A percentile compares a stretch with the other conserved stretches of the same genome.
Evolutionary conservation across 2,888 invertebrate genomes (phyloP).

Genomic region (Orgyia antiqua): DNA sequence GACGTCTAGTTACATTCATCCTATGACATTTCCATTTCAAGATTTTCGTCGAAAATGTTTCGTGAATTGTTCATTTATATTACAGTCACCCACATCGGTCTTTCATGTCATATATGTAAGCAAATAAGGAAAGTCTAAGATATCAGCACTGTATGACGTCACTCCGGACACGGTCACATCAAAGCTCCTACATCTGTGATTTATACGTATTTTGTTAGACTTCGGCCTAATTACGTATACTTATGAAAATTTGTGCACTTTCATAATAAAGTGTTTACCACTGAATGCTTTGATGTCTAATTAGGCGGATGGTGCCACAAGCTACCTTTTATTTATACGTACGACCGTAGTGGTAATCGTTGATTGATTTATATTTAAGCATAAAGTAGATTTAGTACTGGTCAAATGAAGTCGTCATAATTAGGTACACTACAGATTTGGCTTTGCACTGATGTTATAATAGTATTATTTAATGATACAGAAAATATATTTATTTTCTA

Average conservation of each 20-base stretch:
- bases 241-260: conserved; percentile 62
- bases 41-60: too few relatives aligned
- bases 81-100: too few relatives aligned
- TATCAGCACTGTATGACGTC: conserved; percentile 62
- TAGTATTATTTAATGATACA: too few relatives aligned
- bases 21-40: too few relatives aligned
- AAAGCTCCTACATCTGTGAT: conserved; percentile 62
- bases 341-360: conserved; percentile 35
- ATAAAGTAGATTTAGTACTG: conserved; percentile 22
- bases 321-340: conserved; percentile 32
- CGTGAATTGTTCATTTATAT: too few relatives aligned
- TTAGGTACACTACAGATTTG: conserved; percentile 12
- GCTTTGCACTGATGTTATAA: too few relatives aligned
- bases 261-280: conserved; percentile 63
- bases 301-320: conserved; percentile 46
- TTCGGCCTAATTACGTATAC: conserved; percentile 62
- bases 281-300: conserved; percentile 67
- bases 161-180: conserved; percentile 69
- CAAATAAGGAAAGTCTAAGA: conserved; percentile 73
- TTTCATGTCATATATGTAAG: conserved; percentile 74
- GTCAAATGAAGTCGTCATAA: conserved; percentile 19
- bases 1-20: too few relatives aligned
- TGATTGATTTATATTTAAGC: conserved; percentile 53
- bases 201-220: conserved; percentile 69
- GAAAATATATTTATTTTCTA: too few relatives aligned